Base-by-base conservation (phyloP, 2,797 vertebrate species). In the Melanotaenia parkinsoni region DNA sequence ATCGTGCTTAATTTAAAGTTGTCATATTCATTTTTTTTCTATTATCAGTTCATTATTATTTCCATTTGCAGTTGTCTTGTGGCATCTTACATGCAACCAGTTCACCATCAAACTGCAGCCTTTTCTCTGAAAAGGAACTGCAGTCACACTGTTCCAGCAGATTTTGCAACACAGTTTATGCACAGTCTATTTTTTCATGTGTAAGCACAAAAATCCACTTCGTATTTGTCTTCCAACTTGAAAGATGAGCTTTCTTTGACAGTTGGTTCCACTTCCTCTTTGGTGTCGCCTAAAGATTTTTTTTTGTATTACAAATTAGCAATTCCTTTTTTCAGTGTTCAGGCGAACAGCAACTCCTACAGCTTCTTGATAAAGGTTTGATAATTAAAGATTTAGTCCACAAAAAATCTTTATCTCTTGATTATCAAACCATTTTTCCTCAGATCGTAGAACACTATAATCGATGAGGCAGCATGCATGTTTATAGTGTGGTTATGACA, bases 181-280 rank as follows among this genome's bases (percentile, higher is more conserved):
- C 4, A 28, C 56, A 38, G 13, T 61, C 40, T 30, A 40, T 43
- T 18, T 43, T 30, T 35, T 9, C n/a, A 22, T 5, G 5, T 26
- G 14, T 20, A 37, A 40, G 35, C 26, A 66, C 57, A 79, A 33
- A 60, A 26, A 7, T 4, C 12, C 18, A 60, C 5, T 11, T 59
- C 20, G 37, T 67, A 38, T 43, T 47, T 10, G 30, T 10, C 26
- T 0, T 5, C 1, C 9, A 10, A 1, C n/a, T 38, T 38, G 4
- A 53, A 58, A 59, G 11, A 2, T 32, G 16, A 26, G 16, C 2
- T 67, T 74, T 81, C 2, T 78, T 56, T 63, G 0, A 26, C 63
- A 24, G 28, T 47, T 58, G 1, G 47, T 87, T 81, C 58, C 74
- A 80, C 74, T 88, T 86, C 78, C 50, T 80, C 40, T 74, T 69